Base-by-base conservation (phyloP, 2,113 vertebrate genomes). In the Sclerurus mexicanus region DNA sequence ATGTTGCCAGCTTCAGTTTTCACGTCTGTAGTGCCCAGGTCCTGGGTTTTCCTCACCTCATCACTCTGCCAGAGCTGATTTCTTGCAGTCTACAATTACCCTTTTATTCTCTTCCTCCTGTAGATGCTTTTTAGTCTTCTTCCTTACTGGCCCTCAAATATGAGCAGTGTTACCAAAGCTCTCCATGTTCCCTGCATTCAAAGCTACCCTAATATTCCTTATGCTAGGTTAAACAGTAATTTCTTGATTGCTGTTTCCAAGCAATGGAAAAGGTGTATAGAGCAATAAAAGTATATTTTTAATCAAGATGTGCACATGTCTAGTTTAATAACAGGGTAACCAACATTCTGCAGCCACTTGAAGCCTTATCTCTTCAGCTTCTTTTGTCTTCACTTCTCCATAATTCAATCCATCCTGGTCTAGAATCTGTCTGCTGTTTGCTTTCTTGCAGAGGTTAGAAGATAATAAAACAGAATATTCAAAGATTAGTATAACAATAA, bases 1-100 rank as follows among this genome's bases (percentile, higher is more conserved):
- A 30, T 42, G 31, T 56, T 2, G 0, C 47, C 42, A 40, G 40
- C 85, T 88, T 68, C 53, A 64, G 58, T 30, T 82, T 73, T 67
- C 0, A 0, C 49, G 22, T 75, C 15, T 44, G 2, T 2, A 2
- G 28, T 68, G 17, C 31, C 21, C 10, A 50, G 30, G 6, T 67
- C 21, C 37, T 69, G 8, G 3, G 8, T 55, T 89, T 85, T 74
- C 42, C 30, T 73, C 21, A 44, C 9, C 19, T 71, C 35, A 33
- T 60, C 31, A 30, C 9, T 77, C 40, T 83, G 62, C 50, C 30
- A 52, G 15, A 55, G 20, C 20, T 72, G 33, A 28, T 33, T 81
- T 75, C 84, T 84, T 84, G 52, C 44, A 72, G 30, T 30, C 78
- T 90, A 24, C 27, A 76, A 14, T 31, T 56, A 42, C 21, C 35